Evolutionary conservation across 2,888 invertebrate genomes (phyloP), one percentile per base, ranked within the genome.

Genomic region (Perithous albicinctus): DNA sequence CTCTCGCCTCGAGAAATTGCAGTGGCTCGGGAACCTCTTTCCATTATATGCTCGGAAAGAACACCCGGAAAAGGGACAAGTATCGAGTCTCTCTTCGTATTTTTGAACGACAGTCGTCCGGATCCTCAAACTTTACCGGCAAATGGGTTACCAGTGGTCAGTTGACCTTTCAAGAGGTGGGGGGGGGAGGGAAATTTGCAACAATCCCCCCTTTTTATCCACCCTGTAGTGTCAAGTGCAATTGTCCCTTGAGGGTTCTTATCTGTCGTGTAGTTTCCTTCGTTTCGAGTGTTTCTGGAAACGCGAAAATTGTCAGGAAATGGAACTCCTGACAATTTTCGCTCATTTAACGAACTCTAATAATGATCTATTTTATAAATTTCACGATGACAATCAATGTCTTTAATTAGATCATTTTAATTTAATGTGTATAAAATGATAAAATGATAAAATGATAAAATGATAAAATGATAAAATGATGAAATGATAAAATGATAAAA

Each of bases 1-100:
- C 79, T 74, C 61, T 64, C 64, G 72, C 26, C 72, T 15, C 61
- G 23, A 51, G 41, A 74, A 79, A 79, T 79, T 78, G 64, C 70
- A 29, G 26, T n/a, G 12, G 20, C 29, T n/a, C n/a, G n/a, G n/a
- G n/a, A n/a, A n/a, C n/a, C 43, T 43, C 41, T 38, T 18, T 43
- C 20, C n/a, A n/a, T 29, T n/a, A n/a, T 32, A 29, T 48, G 4
- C 23, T 23, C 38, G 6, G 35, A 15, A 59, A 35, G 59, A 63
- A 38, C 41, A 38, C 41, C 18, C 41, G 12, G 12, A 59, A n/a
- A n/a, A 41, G 70, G 70, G 41, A 70, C 69, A 12, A 67, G 67
- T 12, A 26, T 7, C 32, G 26, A n/a, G n/a, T 18, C 23, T 20
- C 15, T 5, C 15, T 43, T 59, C 18, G 41, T 18, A 41, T 41